A percentile compares a stretch with the other conserved stretches of the same genome.
Conservation (phyloP, 2,888 invertebrate species). For the Hypomecis punctinalis region DNA sequence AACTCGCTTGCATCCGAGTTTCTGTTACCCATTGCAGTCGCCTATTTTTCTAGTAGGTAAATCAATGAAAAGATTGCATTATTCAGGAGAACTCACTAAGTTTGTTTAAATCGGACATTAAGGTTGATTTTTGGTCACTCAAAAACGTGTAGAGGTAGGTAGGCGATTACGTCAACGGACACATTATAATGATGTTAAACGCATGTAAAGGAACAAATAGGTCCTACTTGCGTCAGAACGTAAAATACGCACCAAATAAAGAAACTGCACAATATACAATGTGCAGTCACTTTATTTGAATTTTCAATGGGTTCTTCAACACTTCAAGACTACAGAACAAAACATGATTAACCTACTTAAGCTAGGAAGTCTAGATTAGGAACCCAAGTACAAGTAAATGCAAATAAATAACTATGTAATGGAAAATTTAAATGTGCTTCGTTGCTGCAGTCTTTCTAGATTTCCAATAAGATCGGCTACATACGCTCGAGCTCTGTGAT, state of each 20-base stretch:
- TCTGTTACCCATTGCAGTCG: no score
- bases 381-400: not conserved
- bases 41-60: no score
- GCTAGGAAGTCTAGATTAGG: not conserved
- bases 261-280: not conserved
- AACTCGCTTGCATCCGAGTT: no score
- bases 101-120: no score
- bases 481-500: no score
- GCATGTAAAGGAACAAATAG: not conserved
- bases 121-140: no score
- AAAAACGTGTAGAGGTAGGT: no score
- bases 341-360: constrained; percentile 2
- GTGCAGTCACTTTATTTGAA: constrained; percentile 1
- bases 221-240: constrained; percentile 1
- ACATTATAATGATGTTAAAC: not conserved
- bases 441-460: no score
- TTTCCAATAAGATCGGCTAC: no score
- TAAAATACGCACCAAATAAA: not conserved
- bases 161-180: not conserved
- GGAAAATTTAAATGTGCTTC: not conserved
- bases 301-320: constrained; percentile 1
- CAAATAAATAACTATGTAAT: no score
- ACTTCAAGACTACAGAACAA: not conserved
- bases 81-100: no score
- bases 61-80: no score